phyloP scores from a whole-genome alignment of 2,888 invertebrate genomes.

The Caenorhabditis drosophilae region DNA sequence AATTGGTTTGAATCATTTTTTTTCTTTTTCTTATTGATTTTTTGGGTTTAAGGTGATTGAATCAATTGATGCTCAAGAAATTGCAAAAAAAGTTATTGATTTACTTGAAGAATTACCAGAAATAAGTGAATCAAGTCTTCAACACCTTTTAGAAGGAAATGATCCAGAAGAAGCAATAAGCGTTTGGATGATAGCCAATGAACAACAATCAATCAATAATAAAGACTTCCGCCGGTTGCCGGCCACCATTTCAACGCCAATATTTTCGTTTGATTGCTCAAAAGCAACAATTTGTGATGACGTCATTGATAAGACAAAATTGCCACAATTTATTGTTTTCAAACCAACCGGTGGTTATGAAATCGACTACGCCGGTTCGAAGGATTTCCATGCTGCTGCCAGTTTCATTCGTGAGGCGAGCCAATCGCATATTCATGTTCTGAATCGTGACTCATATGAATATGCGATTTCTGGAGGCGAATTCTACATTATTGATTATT shows the following conservation, averaged over 20 bases:
- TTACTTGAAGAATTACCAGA: conserved; percentile 76
- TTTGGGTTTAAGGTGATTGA: conserved; percentile 69
- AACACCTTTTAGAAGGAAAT: conserved; percentile 70
- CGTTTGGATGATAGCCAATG: conserved; percentile 41
- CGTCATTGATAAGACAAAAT: conserved; percentile 71
- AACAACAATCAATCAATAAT: conserved; percentile 21
- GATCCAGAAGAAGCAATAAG: conserved; percentile 37
- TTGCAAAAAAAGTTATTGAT: conserved; percentile 75
- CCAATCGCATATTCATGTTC: conserved; percentile 71
- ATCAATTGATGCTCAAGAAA: conserved; percentile 72
- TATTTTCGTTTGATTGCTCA: conserved; percentile 71
- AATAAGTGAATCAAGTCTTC: conserved; percentile 74
- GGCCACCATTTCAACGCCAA: conserved; percentile 9
- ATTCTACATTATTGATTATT: conserved; percentile 79
- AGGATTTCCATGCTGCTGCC: conserved; percentile 69
- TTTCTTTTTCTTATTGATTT: too few relatives aligned
- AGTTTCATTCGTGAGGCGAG: conserved; percentile 77
- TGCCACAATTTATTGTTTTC: conserved; percentile 79
- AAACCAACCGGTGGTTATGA: conserved; percentile 81
- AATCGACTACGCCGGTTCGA: conserved; percentile 75
- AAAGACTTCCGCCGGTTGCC: conserved; percentile 41
- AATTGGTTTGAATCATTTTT: conserved; percentile 10
- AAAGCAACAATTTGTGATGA: conserved; percentile 68
- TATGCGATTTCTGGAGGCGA: conserved; percentile 64
- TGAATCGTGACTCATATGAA: conserved; percentile 69